Base-by-base conservation (phyloP, 2,797 vertebrate genomes). In the Rhinophrynus dorsalis region DNA sequence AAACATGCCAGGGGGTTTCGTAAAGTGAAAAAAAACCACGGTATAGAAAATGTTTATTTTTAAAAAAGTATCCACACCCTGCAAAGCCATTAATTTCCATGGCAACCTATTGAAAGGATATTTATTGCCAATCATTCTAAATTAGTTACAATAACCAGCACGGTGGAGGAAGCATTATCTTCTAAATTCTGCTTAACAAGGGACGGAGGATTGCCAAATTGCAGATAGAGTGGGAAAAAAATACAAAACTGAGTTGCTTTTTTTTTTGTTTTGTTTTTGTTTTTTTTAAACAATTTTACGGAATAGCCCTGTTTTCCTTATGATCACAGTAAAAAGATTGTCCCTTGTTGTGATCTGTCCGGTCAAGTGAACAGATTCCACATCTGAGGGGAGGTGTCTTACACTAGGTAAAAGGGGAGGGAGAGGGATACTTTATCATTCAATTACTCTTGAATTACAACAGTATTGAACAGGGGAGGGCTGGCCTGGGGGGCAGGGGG, bases 241-340 rank as follows among this genome's bases (percentile, higher is more conserved):
- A 60, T 44, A 58, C 55, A 58, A 61, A 38, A 32, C 18, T 44
- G 37, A n/a, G n/a, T n/a, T n/a, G n/a, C n/a, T n/a, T n/a, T n/a
- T n/a, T n/a, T n/a, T n/a, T n/a, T n/a, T n/a, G n/a, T n/a, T n/a
- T n/a, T n/a, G n/a, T n/a, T n/a, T n/a, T n/a, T n/a, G n/a, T n/a
- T n/a, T n/a, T n/a, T n/a, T n/a, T n/a, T n/a, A 65, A 72, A 72
- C 42, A 50, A 51, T 40, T 51, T 64, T 57, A 65, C n/a, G n/a
- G n/a, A n/a, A n/a, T n/a, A n/a, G n/a, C n/a, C n/a, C n/a, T n/a
- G n/a, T n/a, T n/a, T n/a, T n/a, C n/a, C n/a, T n/a, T n/a, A n/a
- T n/a, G n/a, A n/a, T n/a, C n/a, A n/a, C n/a, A n/a, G n/a, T n/a
- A n/a, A n/a, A n/a, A n/a, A n/a, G n/a, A n/a, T n/a, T n/a, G n/a